A percentile compares a stretch with the other conserved stretches of the same genome.
Conservation (phyloP, 2,797 vertebrate species). For the Oryzias dopingdopingensis region DNA sequence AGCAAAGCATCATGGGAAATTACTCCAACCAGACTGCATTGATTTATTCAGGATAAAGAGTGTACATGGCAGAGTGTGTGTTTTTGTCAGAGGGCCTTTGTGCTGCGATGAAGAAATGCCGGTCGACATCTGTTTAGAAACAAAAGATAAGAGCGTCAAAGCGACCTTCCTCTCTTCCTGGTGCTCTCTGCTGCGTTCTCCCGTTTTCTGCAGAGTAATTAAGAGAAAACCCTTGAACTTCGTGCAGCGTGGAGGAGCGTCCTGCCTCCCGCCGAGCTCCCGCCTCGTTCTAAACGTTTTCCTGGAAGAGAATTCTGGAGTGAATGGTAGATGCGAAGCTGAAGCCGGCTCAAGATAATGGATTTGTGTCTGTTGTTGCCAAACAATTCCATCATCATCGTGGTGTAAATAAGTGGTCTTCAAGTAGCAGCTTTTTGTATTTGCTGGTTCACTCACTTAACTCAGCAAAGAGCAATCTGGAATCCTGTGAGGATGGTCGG, state of each 20-base stretch:
- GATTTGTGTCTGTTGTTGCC: neutral
- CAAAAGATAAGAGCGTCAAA: slow-evolving; percentile 59
- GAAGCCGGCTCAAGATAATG: neutral
- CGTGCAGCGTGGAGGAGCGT: slow-evolving; percentile 40
- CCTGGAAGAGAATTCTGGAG: slow-evolving; percentile 14
- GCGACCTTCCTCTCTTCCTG: slow-evolving; percentile 52
- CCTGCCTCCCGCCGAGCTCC: slow-evolving; percentile 45
- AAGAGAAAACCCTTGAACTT: slow-evolving; percentile 65
- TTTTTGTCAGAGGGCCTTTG: slow-evolving; percentile 73
- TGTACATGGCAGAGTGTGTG: slow-evolving; percentile 30
- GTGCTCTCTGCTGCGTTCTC: slow-evolving; percentile 42
- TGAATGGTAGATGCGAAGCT: slow-evolving; percentile 11
- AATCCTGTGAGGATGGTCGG: too few species aligned
- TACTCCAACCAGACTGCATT: slow-evolving; percentile 89
- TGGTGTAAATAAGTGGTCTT: too few species aligned
- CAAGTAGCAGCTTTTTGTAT: too few species aligned
- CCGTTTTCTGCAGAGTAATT: slow-evolving; percentile 67
- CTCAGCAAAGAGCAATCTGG: too few species aligned
- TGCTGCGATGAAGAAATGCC: slow-evolving; percentile 65
- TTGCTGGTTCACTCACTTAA: too few species aligned
- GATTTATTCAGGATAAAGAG: slow-evolving; percentile 79
- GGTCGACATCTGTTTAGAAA: slow-evolving; percentile 73
- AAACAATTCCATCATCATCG: neutral
- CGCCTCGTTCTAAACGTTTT: slow-evolving; percentile 29
- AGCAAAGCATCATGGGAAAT: slow-evolving; percentile 91